Evolutionary conservation across 2,888 invertebrate genomes (phyloP), one percentile per base, ranked within the genome.

Genomic region (Marronus borbonicus): DNA sequence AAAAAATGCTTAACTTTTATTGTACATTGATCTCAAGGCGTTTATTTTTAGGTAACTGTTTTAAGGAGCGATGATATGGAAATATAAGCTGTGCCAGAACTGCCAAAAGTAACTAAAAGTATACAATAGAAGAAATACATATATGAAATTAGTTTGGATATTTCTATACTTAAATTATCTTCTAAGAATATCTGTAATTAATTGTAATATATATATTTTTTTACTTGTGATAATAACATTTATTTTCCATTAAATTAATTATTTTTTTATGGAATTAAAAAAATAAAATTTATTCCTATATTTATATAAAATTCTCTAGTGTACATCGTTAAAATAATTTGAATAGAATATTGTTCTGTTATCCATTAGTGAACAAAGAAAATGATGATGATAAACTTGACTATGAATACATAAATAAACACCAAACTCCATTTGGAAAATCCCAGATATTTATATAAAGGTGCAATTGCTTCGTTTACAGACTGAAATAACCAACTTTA

Each of bases 11-110:
- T n/a, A 55, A 17, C 17, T 20, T 55, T 55, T 55, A n/a, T 55
- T n/a, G n/a, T 55, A 20, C 20, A 14, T 55, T 55, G 7, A 17
- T 55, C 7, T 55, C 55, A 17, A 0, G 17, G 55, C 2, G 20
- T 55, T 55, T 55, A 55, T 55, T 55, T 55, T 55, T 55, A 55
- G 55, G 55, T 55, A 55, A 55, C n/a, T 55, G 55, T 12, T 44
- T 55, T 8, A 55, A n/a, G 17, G 55, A 55, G 55, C 8, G 3
- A 55, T n/a, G 17, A 55, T 55, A 55, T 55, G 55, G 55, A 55
- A 55, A 55, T 55, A 17, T 20, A 55, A 55, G 55, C 55, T 24
- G 24, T 24, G 2, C 17, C 17, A 24, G 24, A 24, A 10, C 7
- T 12, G 55, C 55, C n/a, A 55, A 17, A 55, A 55, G 17, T 55